Percentiles rank a stretch among this genome's conserved stretches.
phyloP scores from a whole-genome alignment of 2,888 invertebrate genomes.

The Conops quadrifasciatus region DNA sequence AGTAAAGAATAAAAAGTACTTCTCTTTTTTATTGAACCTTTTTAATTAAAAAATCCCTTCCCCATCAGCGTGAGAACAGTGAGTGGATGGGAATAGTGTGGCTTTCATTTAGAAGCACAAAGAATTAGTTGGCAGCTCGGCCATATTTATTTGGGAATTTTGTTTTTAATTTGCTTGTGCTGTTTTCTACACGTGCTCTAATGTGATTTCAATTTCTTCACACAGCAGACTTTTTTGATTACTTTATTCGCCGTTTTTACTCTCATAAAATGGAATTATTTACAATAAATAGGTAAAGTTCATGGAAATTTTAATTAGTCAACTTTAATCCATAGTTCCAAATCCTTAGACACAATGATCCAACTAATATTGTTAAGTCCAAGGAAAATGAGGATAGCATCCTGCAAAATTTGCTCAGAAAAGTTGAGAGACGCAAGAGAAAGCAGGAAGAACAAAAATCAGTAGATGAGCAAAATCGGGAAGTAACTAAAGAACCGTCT shows the following conservation, averaged over 20 bases:
- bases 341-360: slow-evolving; percentile 45
- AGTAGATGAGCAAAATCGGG: slow-evolving; percentile 21
- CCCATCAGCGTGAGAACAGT: too few relatives aligned
- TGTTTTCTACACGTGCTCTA: slow-evolving; percentile 31
- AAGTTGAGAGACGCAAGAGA: slow-evolving; percentile 68
- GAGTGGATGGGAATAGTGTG: too few relatives aligned
- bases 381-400: slow-evolving; percentile 67
- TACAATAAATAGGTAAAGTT: slow-evolving; percentile 73
- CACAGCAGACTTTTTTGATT: not conserved
- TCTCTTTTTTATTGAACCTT: too few relatives aligned
- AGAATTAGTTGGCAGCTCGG: too few relatives aligned
- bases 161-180: slow-evolving; percentile 20
- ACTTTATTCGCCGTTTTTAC: not conserved
- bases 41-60: too few relatives aligned
- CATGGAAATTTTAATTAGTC: not conserved
- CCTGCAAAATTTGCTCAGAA: slow-evolving; percentile 70
- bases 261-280: slow-evolving; percentile 72
- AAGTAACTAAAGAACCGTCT: not conserved
- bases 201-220: not conserved
- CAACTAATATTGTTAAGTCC: slow-evolving; percentile 28
- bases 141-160: not conserved
- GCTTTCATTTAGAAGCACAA: too few relatives aligned
- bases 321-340: not conserved
- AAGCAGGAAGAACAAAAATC: slow-evolving; percentile 52
- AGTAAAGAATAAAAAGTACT: too few relatives aligned